Conservation (phyloP, 2,113 vertebrate genomes). For the Entelurus aequoreus region DNA sequence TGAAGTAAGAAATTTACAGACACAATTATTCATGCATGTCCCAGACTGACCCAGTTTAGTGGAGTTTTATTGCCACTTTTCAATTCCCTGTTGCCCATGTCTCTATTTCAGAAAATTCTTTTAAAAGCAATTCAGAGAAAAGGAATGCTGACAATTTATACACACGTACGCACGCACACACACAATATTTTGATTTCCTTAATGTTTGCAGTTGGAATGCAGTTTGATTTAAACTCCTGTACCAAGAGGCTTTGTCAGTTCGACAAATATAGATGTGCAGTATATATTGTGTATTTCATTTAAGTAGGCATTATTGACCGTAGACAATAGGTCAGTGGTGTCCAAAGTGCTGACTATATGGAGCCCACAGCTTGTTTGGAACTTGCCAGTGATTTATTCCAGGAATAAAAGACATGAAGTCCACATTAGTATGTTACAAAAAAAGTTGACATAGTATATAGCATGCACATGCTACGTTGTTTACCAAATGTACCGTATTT, state of each 20-base stretch:
- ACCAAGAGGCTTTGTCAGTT: constrained; percentile 32
- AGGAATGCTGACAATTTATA: constrained; percentile 43
- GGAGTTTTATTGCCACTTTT: constrained; percentile 54
- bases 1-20: constrained; percentile 65
- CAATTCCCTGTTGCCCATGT: constrained; percentile 54
- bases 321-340: too few species aligned
- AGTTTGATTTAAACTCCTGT: constrained; percentile 21
- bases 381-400: too few species aligned
- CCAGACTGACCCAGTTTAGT: constrained; percentile 47
- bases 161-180: constrained; percentile 21
- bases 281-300: constrained; percentile 42
- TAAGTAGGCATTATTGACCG: constrained; percentile 35
- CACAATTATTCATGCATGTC: constrained; percentile 58
- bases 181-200: too few species aligned
- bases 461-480: too few species aligned
- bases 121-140: constrained; percentile 50
- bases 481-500: too few species aligned
- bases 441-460: too few species aligned
- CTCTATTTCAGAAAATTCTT: constrained; percentile 63
- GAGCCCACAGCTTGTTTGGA: too few species aligned
- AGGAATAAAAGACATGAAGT: too few species aligned
- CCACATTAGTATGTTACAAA: too few species aligned
- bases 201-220: too few species aligned
- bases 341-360: too few species aligned
- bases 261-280: constrained; percentile 31